Base-by-base conservation (phyloP, 2,113 vertebrate species). In the Pyxicephalus adspersus region DNA sequence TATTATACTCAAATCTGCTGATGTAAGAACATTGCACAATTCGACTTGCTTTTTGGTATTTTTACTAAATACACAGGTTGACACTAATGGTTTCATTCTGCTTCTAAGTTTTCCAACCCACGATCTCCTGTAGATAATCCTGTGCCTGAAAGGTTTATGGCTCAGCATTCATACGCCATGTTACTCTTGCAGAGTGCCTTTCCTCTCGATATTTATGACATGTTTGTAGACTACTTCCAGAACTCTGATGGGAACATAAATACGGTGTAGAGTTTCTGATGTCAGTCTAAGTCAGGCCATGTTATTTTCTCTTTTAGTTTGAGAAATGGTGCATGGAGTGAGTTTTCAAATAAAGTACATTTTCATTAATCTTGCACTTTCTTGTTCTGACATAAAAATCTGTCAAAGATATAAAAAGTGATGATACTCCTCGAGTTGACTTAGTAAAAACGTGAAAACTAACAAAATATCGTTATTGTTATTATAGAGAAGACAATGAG, bases 311-410 rank as follows among this genome's bases (percentile, higher is more conserved):
- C 17, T 38, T 74, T 66, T 75, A 38, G 45, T 55, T 66, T 75
- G 71, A 81, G 51, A 81, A 75, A 81, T 81, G 64, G 80, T 64
- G 28, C 64, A 66, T 50, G 51, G 31, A 81, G 80, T 81, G 70
- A 66, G 70, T 81, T 66, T 81, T 66, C 28, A 52, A 65, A 81
- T 50, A 81, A 75, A 74, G 80, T 58, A 81, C 80, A 81, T 75
- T 81, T 81, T 81, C 80, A 81, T 81, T 81, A 75, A 74, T 81
- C 80, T 81, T 74, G 28, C 63, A 64, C n/a, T 81, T 60, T 65
- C 74, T 52, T 55, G 67, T 64, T 63, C 19, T 81, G 80, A 74
- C 80, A 81, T 81, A 75, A 81, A 81, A 66, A 75, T 81, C 79
- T 73, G 68, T 81, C 75, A 81, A 81, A 81, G 57, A 81, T 58